Conservation (phyloP, 2,797 vertebrate species). For the Protosalanx chinensis region DNA sequence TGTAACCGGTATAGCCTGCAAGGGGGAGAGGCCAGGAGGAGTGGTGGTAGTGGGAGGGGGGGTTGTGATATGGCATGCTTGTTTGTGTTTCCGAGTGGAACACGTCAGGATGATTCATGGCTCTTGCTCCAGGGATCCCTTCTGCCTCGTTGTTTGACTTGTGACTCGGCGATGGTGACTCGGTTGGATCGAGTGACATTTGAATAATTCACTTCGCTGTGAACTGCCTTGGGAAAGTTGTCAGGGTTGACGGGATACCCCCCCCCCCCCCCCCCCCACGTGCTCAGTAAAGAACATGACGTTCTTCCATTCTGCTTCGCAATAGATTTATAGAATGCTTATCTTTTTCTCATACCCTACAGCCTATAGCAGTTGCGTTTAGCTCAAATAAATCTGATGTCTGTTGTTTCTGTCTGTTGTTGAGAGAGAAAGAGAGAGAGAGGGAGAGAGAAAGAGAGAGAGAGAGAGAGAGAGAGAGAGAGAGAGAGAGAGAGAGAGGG, state of each 20-base stretch:
- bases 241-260: slow-evolving; percentile 14
- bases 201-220: slow-evolving; percentile 65
- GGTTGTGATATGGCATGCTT: neutral
- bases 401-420: slow-evolving; percentile 2
- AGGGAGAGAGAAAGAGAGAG: neutral
- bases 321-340: too few relatives aligned
- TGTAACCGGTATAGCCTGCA: neutral
- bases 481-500: neutral
- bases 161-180: slow-evolving; percentile 1
- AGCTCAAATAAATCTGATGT: neutral
- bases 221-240: slow-evolving; percentile 41
- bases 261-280: neutral
- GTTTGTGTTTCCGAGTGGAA: neutral
- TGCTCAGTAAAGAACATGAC: neutral
- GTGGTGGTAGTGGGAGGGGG: neutral
- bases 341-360: neutral
- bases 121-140: slow-evolving; percentile 35
- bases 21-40: neutral
- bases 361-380: neutral
- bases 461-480: slow-evolving; percentile 43
- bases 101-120: neutral
- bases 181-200: slow-evolving; percentile 53
- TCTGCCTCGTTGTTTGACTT: neutral
- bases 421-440: slow-evolving; percentile 47
- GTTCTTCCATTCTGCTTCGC: neutral